phyloP scores from a whole-genome alignment of 2,797 vertebrate genomes.

The Tauraco hartlaubi region DNA sequence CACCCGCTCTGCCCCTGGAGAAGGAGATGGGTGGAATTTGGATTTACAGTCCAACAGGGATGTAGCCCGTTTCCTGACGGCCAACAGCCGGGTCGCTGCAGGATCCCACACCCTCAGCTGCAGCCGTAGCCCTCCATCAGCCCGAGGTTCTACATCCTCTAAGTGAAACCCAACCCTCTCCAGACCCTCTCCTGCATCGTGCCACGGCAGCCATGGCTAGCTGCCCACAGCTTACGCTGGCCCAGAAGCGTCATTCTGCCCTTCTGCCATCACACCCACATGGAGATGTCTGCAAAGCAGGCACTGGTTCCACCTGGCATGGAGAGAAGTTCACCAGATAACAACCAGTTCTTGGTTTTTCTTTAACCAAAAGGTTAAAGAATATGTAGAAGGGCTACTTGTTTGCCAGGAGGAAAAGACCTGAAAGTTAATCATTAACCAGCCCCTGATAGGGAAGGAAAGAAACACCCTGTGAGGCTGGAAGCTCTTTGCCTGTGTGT shows the following conservation, averaged over 20 bases:
- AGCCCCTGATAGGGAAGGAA: not conserved
- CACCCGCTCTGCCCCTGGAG: not conserved
- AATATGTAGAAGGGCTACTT: not conserved
- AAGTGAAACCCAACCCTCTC: not conserved
- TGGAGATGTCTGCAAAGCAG: not conserved
- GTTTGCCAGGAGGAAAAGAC: not conserved
- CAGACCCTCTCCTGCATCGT: rapidly evolving
- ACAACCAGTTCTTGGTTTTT: not conserved
- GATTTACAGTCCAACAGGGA: not conserved
- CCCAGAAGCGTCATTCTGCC: not conserved
- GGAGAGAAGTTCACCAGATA: not conserved
- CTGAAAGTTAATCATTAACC: constrained; percentile 46
- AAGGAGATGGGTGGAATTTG: not conserved
- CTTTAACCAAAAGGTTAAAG: constrained; percentile 42
- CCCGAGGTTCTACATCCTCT: not conserved
- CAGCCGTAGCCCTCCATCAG: not conserved
- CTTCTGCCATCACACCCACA: rapidly evolving
- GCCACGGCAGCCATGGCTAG: not conserved
- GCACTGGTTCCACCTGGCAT: not conserved
- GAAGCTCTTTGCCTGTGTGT: not conserved
- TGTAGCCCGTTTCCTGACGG: not conserved
- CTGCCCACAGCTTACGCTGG: rapidly evolving
- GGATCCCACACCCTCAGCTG: not conserved
- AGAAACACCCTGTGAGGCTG: not conserved
- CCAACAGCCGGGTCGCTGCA: not conserved